Base-by-base conservation (phyloP, 2,113 vertebrate genomes). In the Tretioscincus oriximinensis region DNA sequence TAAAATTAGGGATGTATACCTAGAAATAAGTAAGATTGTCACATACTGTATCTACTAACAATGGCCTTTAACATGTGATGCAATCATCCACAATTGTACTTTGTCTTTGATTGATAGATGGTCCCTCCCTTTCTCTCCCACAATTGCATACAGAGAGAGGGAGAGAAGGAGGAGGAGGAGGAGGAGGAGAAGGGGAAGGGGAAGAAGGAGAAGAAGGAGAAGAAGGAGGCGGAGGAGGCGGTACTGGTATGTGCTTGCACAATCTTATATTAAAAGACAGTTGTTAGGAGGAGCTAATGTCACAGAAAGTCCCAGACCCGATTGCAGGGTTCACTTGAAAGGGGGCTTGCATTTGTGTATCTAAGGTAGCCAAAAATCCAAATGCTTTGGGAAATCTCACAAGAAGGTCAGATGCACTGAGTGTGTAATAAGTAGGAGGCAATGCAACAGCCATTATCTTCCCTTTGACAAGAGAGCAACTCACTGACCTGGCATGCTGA, bases 401-500 rank as follows among this genome's bases (percentile, higher is more conserved):
- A 93, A 91, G 95, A 96, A 97, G 97, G 97, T 98, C 97, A 97
- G 95, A 94, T 84, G 91, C 96, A 95, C 91, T 94, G 96, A 96
- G 95, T 96, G 95, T 95, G 96, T 97, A 96, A 97, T 97, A 96
- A 97, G 96, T 65, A 8, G 94, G 94, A 97, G 96, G 86, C 90
- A 93, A 91, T 90, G 88, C 86, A 88, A 91, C 90, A 94, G 93
- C 96, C 96, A 97, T 98, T 97, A 97, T 96, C 95, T 96, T 96
- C 93, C 94, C 91, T 93, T 91, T 95, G 94, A 95, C 93, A 95
- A 93, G 89, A 91, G 92, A 96, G 95, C 93, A 88, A 93, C 94
- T 96, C 96, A 93, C 90, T 97, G 97, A 98, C 97, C 98, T 97
- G 95, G 91, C 95, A 95, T 94, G 95, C 94, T 93, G 96, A 96